phyloP scores from a whole-genome alignment of 2,888 invertebrate genomes.

The Vannuccia rotundouncinata region DNA sequence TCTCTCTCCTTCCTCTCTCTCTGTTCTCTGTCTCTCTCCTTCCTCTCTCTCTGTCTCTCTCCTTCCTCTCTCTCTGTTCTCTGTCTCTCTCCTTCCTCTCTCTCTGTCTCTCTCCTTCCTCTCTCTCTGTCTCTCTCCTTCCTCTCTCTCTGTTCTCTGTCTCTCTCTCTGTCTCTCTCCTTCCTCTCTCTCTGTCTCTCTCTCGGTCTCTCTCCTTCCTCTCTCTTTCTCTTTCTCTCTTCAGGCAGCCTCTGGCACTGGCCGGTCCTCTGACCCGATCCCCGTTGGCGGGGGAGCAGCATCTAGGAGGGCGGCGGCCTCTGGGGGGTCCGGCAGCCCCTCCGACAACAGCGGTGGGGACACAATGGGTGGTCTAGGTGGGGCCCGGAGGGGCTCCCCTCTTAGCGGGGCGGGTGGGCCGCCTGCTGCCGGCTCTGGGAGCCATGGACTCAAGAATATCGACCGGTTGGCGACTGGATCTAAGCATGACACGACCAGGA shows the following conservation, averaged over 20 bases:
- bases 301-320: not conserved
- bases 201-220: too few species aligned
- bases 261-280: not conserved
- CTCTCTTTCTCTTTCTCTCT: too few species aligned
- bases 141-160: too few species aligned
- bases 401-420: not conserved
- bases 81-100: too few species aligned
- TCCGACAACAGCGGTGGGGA: not conserved
- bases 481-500: not conserved
- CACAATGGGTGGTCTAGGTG: not conserved
- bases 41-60: too few species aligned
- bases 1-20: too few species aligned
- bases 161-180: too few species aligned
- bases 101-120: too few species aligned
- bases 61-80: too few species aligned
- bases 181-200: too few species aligned
- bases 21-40: too few species aligned
- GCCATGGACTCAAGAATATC: not conserved
- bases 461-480: not conserved
- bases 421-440: not conserved
- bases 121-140: too few species aligned
- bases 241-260: not conserved
- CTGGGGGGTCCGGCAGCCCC: not conserved
- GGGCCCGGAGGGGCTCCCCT: not conserved
- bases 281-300: not conserved